These are phyloP conservation scores for Candidula unifasciata DNA, from an alignment of 2,888 invertebrate genomes.

Conservation along the genomic window DNA sequence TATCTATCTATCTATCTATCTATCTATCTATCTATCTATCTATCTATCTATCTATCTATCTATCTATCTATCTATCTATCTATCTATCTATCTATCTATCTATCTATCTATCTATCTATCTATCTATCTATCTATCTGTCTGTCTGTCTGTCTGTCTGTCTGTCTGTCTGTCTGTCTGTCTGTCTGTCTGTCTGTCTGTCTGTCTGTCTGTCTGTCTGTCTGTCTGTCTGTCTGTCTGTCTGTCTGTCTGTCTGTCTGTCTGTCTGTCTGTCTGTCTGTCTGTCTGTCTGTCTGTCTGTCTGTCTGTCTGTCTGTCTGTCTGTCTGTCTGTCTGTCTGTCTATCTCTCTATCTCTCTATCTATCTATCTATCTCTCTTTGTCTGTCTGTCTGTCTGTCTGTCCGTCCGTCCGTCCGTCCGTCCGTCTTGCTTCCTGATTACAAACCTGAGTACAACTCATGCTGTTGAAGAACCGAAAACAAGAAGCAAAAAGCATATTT, in stretches of 20 bases:
- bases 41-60: not conserved
- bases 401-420: conserved; percentile 11
- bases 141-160: too few species aligned
- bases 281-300: not conserved
- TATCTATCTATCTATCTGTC: too few species aligned
- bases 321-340: not conserved
- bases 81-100: not conserved
- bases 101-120: too few species aligned
- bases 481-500: too few species aligned
- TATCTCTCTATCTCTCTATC: not conserved
- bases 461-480: too few species aligned
- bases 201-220: not conserved
- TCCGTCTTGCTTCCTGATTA: conserved; percentile 1
- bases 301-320: not conserved
- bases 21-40: not conserved
- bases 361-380: not conserved
- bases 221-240: not conserved
- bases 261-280: not conserved
- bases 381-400: conserved; percentile 23
- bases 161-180: too few species aligned
- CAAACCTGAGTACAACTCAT: too few species aligned
- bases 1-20: not conserved
- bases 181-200: not conserved
- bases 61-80: not conserved
- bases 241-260: not conserved